Conservation (phyloP, 2,113 vertebrate genomes). For the Tragulus kanchil region DNA sequence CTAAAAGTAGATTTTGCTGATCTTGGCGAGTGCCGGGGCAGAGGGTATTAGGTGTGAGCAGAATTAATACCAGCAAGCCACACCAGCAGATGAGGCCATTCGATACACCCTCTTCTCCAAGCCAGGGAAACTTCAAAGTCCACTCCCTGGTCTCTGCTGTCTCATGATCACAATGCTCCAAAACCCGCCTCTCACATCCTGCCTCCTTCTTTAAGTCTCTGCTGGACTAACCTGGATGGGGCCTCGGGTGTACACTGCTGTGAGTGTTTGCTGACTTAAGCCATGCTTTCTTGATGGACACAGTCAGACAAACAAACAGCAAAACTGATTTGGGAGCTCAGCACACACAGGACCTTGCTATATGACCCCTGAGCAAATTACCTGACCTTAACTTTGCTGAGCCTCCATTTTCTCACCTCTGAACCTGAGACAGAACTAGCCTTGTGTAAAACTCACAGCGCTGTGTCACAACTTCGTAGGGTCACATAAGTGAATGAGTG, state of each 20-base stretch:
- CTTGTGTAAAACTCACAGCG: neutral
- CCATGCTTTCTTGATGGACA: neutral
- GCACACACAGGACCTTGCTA: neutral
- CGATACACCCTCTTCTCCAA: neutral
- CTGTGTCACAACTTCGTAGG: accelerated
- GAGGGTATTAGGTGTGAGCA: constrained; percentile 49
- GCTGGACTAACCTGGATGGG: neutral
- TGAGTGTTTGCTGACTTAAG: neutral
- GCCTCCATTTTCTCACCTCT: neutral
- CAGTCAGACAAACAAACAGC: neutral
- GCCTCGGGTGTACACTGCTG: neutral
- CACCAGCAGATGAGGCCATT: neutral
- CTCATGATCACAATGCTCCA: neutral
- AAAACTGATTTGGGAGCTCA: neutral
- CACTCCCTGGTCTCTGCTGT: neutral
- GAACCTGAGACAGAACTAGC: accelerated
- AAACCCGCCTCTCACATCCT: neutral
- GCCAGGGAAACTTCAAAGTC: neutral
- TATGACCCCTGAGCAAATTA: neutral
- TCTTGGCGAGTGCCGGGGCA: neutral
- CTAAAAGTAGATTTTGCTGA: constrained; percentile 81
- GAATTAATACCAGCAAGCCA: neutral
- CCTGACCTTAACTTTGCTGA: neutral
- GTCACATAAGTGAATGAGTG: neutral
- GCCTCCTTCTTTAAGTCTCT: neutral